phyloP scores from a whole-genome alignment of 2,888 invertebrate genomes.

The Synergus itoensis region DNA sequence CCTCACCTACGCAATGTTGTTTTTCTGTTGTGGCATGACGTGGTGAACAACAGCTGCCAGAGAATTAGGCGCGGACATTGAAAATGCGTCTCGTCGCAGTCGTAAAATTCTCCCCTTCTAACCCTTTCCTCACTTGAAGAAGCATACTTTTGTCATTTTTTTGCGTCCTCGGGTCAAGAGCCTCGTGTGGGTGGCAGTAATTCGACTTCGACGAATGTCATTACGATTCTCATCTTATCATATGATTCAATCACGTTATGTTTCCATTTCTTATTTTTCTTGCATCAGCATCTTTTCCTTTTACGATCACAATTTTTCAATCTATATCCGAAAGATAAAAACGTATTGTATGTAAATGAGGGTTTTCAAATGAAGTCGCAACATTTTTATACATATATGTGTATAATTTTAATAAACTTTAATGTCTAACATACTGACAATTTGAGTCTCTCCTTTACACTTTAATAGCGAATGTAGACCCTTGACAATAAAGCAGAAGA shows the following conservation, averaged over 20 bases:
- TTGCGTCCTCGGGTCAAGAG: conserved; percentile 6
- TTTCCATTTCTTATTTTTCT: background rate
- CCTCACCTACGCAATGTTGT: conserved; percentile 39
- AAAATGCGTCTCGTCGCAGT: conserved; percentile 38
- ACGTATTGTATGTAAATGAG: background rate
- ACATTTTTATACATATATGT: too few relatives aligned
- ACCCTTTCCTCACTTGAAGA: conserved; percentile 8
- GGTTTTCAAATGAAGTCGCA: too few relatives aligned
- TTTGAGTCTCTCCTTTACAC: background rate
- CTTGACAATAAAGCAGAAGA: conserved; percentile 1
- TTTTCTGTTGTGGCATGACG: conserved; percentile 9
- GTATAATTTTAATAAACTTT: too few relatives aligned
- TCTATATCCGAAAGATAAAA: background rate
- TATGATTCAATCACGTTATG: conserved; percentile 2
- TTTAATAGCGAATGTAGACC: background rate
- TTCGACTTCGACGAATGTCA: conserved; percentile 18
- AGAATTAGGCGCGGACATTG: conserved; percentile 34
- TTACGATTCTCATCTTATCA: background rate
- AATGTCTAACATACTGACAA: too few relatives aligned
- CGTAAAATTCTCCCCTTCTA: conserved; percentile 25
- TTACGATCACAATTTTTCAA: background rate
- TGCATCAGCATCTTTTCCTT: background rate
- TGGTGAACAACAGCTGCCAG: conserved; percentile 7
- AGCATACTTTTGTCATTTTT: conserved; percentile 10
- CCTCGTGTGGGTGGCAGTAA: conserved; percentile 29